phyloP scores from a whole-genome alignment of 2,797 vertebrate genomes.

The Gambelia wislizenii region DNA sequence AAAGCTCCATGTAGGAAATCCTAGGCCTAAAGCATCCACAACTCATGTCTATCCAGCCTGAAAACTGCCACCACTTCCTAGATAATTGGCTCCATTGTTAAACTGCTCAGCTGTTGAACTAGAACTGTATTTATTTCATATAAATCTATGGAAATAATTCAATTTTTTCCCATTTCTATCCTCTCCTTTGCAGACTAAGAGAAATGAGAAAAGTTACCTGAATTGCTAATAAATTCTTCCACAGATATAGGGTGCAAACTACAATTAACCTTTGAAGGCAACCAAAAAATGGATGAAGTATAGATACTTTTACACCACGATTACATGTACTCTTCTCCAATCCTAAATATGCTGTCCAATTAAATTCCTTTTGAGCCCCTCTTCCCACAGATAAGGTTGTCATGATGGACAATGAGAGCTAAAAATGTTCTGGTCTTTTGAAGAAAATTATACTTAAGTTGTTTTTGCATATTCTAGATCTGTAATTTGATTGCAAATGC shows the following conservation, averaged over 20 bases:
- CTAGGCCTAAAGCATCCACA: too few species aligned
- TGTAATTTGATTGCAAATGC: neutral
- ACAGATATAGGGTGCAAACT: neutral
- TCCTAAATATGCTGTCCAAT: neutral
- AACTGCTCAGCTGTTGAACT: too few species aligned
- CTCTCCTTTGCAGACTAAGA: neutral
- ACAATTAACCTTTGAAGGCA: neutral
- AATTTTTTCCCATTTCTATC: neutral
- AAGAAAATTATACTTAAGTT: neutral
- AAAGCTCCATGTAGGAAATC: too few species aligned
- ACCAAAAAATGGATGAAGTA: neutral
- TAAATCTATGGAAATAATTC: neutral
- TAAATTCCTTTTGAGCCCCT: neutral
- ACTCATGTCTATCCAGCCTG: too few species aligned
- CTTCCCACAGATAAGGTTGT: neutral
- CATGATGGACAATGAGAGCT: neutral
- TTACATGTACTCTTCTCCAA: neutral
- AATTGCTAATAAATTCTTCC: too few species aligned
- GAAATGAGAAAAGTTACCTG: too few species aligned
- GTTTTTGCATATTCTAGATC: neutral
- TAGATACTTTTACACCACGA: neutral
- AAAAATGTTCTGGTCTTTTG: neutral
- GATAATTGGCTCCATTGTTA: too few species aligned
- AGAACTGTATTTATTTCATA: too few species aligned
- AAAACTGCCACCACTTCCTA: too few species aligned